phyloP scores from a whole-genome alignment of 2,888 invertebrate genomes.

The Nephrotoma appendiculata region DNA sequence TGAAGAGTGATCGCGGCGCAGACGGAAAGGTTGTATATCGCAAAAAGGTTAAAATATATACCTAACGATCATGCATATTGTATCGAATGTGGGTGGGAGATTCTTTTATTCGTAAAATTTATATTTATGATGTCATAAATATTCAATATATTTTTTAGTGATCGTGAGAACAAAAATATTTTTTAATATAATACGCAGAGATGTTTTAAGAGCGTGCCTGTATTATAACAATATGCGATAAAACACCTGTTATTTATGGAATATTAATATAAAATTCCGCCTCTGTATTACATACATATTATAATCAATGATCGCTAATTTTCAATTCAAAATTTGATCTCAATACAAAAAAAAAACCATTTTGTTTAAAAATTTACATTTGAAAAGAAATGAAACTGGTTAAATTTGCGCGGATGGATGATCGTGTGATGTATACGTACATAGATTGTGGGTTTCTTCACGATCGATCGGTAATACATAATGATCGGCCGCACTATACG shows the following conservation, averaged over 20 bases:
- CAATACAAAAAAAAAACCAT: neutral
- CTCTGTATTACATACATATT: neutral
- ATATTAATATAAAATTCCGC: neutral
- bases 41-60: neutral
- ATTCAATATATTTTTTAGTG: neutral
- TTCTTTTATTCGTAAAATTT: neutral
- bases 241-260: neutral
- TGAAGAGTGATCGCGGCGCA: neutral
- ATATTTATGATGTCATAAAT: neutral
- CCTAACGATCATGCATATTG: neutral
- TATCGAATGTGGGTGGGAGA: neutral
- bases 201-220: neutral
- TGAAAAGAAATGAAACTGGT: neutral
- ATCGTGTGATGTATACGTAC: neutral
- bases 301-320: neutral
- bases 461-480: neutral
- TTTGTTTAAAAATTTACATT: neutral
- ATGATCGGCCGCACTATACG: neutral
- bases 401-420: neutral
- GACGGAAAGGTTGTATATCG: neutral
- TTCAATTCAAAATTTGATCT: neutral
- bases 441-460: neutral
- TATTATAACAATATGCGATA: neutral
- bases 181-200: neutral
- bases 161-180: neutral